Percentiles rank a stretch among this genome's conserved stretches.
phyloP scores from a whole-genome alignment of 2,113 vertebrate genomes.

The Grammomys dolichurus region DNA sequence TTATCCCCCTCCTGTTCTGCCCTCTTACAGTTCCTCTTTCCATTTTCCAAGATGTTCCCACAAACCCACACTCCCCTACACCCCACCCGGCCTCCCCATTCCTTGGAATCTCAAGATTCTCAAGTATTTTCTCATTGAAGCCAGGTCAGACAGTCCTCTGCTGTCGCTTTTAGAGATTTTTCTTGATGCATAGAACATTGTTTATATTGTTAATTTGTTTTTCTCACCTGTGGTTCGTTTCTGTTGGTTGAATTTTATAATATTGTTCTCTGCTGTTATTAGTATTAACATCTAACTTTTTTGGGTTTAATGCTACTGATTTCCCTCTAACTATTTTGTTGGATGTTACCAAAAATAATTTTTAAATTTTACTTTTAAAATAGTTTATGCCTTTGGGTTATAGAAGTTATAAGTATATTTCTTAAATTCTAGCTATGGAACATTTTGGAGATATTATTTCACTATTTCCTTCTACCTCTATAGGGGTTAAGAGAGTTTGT shows the following conservation, averaged over 20 bases:
- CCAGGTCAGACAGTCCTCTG: too few species aligned
- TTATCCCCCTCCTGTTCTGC: too few species aligned
- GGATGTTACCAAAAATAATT: neutral
- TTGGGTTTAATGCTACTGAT: neutral
- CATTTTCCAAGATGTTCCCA: too few species aligned
- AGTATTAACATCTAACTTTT: neutral
- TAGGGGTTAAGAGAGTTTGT: neutral
- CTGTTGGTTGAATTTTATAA: neutral
- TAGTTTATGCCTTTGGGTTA: neutral
- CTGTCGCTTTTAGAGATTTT: neutral
- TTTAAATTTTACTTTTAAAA: slow-evolving; percentile 12
- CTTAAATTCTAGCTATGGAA: neutral
- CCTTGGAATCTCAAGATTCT: too few species aligned
- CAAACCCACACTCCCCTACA: too few species aligned
- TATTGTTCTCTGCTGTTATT: neutral
- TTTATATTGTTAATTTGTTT: neutral
- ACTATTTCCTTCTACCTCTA: neutral
- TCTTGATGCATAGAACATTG: neutral
- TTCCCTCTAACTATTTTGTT: neutral
- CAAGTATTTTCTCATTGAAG: too few species aligned
- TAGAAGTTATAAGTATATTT: neutral
- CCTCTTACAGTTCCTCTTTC: too few species aligned
- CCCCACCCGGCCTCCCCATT: too few species aligned
- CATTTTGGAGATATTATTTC: slow-evolving; percentile 1
- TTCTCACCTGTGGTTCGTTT: neutral